Percentiles rank a stretch among this genome's conserved stretches.
Conservation (phyloP, 2,797 vertebrate species). For the Petrocephalus schoutedeni region DNA sequence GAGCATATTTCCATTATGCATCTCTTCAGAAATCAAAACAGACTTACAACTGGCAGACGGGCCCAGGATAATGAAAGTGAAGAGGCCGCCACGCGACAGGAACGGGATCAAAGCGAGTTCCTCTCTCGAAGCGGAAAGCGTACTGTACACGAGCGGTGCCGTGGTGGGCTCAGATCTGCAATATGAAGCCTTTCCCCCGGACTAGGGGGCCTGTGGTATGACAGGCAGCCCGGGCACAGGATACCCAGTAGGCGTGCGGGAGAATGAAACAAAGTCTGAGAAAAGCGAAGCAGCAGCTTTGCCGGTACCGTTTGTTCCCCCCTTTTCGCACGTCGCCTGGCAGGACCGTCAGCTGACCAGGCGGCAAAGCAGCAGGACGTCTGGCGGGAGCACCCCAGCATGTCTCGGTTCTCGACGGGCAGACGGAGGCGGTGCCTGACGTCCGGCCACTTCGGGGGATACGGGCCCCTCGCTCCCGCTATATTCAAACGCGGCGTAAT, state of each 20-base stretch:
- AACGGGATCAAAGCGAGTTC: neutral
- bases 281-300: neutral
- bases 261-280: neutral
- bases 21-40: constrained; percentile 6
- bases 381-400: neutral
- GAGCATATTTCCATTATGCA: neutral
- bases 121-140: neutral
- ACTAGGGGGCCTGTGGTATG: neutral
- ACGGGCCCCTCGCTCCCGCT: neutral
- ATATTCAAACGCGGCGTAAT: neutral
- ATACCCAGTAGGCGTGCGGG: neutral
- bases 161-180: neutral
- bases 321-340: neutral
- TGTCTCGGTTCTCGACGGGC: neutral
- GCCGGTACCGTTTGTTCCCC: neutral
- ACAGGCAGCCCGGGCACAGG: neutral
- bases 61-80: neutral
- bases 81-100: neutral
- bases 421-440: neutral
- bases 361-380: neutral
- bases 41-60: neutral
- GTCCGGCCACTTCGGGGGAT: neutral
- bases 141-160: neutral
- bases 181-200: neutral
- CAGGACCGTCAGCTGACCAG: neutral